Conservation (phyloP, 2,113 vertebrate species). For the Cyanoderma ruficeps region DNA sequence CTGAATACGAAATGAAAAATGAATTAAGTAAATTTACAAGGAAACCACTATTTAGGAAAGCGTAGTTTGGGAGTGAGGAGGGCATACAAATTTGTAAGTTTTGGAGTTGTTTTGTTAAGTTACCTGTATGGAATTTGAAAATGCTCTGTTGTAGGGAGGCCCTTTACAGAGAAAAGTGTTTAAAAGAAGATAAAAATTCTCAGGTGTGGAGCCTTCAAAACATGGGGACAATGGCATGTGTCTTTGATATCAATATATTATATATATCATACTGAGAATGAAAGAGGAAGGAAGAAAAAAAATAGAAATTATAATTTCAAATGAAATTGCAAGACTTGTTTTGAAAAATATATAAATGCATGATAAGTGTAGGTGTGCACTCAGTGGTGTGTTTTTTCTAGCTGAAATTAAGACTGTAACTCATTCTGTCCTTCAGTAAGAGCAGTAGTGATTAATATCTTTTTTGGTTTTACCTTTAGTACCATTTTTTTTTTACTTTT, state of each 20-base stretch:
- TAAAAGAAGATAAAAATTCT: not conserved
- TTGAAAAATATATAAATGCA: not conserved
- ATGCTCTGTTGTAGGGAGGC: not conserved
- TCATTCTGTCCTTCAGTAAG: not conserved
- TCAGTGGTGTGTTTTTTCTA: not conserved
- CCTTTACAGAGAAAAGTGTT: not conserved
- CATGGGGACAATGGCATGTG: not conserved
- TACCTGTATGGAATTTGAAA: not conserved
- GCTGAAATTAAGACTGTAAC: not conserved
- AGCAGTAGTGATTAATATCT: not conserved
- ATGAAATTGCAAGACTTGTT: not conserved
- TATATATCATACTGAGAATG: not conserved
- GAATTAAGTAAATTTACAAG: not conserved
- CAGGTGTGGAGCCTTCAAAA: not conserved
- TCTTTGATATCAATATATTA: not conserved
- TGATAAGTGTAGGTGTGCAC: rapidly evolving
- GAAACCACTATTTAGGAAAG: not conserved
- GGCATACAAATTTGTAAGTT: not conserved
- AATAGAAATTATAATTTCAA: not conserved
- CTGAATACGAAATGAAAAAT: not conserved
- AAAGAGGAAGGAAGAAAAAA: not conserved
- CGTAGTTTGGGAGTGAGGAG: not conserved
- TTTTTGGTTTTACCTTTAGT: not conserved
- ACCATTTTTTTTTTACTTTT: not conserved
- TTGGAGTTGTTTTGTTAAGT: not conserved